Evolutionary conservation across 2,888 invertebrate genomes (phyloP), one percentile per base, ranked within the genome.

Genomic region (Tetropium fuscum): DNA sequence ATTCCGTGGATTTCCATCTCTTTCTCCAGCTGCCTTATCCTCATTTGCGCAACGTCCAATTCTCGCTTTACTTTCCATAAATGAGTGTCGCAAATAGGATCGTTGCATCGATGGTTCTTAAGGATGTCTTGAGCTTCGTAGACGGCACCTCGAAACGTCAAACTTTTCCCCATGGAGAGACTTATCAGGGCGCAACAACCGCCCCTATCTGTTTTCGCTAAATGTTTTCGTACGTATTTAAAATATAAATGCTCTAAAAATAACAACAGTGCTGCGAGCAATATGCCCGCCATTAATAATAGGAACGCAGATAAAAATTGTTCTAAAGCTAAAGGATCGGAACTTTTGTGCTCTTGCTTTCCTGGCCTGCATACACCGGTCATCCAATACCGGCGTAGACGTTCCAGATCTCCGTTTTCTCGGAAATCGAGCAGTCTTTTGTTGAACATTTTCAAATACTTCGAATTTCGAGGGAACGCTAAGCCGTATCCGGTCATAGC

Each of bases 221-320:
- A 84, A 73, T 93, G 93, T 72, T 93, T 90, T 51, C 96, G 87
- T 72, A 96, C 88, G 82, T 97, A 98, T 76, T 93, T 92, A 83
- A 97, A 98, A 84, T 98, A 99, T 60, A 97, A 86, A 82, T 97
- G 94, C 83, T 99, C 98, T 59, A 97, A 84, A 43, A 94, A 86
- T 61, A 98, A 86, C 53, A 98, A 87, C 18, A 95, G 82, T 0
- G 95, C 92, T 0, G 97, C 95, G 68, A 98, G 84, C 61, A 97
- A 84, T 73, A 98, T 95, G 36, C 98, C 98, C 58, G 94, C 94
- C 88, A 96, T 95, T 53, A 99, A 87, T 63, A 99, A 87, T 58
- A 98, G 87, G 83, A 98, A 99, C 45, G 98, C 98, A 62, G 96
- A 96, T 79, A 98, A 90, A 84, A 99, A 99, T 85, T 99, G 98